Evolutionary conservation across 37 sponge, comb jelly and placozoan species (phyloP).

Genomic region (Theonella swinhoei): DNA sequence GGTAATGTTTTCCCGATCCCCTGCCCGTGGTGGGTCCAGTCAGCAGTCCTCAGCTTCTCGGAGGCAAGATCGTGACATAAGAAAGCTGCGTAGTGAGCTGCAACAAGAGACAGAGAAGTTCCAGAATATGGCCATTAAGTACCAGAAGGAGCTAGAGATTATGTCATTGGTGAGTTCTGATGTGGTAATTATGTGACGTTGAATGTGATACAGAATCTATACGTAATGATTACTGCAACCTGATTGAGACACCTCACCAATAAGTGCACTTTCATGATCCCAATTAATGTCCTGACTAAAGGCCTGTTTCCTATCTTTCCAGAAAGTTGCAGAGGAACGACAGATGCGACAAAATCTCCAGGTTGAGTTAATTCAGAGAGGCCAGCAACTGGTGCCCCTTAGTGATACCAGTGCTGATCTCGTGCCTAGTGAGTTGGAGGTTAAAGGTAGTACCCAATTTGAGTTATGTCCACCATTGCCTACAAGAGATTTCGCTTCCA

Average conservation of each 20-base stretch:
- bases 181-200: not conserved
- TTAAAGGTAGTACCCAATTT: too few species aligned
- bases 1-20: conserved; percentile 22
- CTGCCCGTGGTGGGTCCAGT: not conserved
- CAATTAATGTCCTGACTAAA: too few species aligned
- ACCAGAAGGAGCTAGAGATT: conserved; percentile 65
- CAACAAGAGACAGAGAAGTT: conserved; percentile 51
- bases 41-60: conserved; percentile 13
- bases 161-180: conserved; percentile 4
- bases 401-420: not conserved
- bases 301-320: not conserved
- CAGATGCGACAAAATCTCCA: conserved; percentile 73
- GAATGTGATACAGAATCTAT: too few species aligned
- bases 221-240: too few species aligned
- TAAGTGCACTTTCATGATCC: too few species aligned
- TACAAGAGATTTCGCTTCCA: too few species aligned
- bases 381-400: conserved; percentile 53
- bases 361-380: conserved; percentile 62
- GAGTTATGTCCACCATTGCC: too few species aligned
- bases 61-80: conserved; percentile 69
- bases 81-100: conserved; percentile 65
- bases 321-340: conserved; percentile 79
- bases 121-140: conserved; percentile 49
- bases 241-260: too few species aligned
- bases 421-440: too few species aligned